Evolutionary conservation across 2,113 vertebrate genomes (phyloP).

Genomic region (Xiphophorus couchianus): DNA sequence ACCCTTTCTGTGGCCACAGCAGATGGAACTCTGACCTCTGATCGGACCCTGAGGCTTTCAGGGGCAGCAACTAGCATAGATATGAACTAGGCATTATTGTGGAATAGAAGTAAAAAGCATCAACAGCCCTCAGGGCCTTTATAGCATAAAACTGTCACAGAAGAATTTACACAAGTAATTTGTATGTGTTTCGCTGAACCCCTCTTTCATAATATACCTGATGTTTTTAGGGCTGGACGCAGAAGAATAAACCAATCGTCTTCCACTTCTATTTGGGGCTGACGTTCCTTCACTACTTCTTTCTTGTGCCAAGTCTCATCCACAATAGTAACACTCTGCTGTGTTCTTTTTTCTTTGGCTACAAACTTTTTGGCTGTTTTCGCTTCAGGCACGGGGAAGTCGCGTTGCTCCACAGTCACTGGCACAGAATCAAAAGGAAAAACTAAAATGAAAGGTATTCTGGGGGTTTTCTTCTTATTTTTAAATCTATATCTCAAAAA

Average conservation of each 20-base stretch:
- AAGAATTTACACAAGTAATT: background rate
- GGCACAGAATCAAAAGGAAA: constrained; percentile 21
- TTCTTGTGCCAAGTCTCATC: constrained; percentile 28
- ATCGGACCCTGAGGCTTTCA: constrained; percentile 29
- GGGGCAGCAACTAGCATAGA: constrained; percentile 42
- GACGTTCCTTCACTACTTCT: constrained; percentile 17
- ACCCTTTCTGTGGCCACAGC: constrained; percentile 21
- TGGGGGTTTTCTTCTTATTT: background rate
- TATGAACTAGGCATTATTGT: constrained; percentile 36
- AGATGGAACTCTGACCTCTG: constrained; percentile 31
- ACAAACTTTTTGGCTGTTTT: constrained; percentile 28
- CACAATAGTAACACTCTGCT: constrained; percentile 29
- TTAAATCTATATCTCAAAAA: background rate
- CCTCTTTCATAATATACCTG: constrained; percentile 57
- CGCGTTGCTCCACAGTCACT: constrained; percentile 30
- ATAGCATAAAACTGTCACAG: no score
- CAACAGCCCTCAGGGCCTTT: background rate
- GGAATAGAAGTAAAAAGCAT: background rate
- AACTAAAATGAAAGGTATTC: background rate
- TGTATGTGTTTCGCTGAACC: background rate
- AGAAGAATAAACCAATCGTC: constrained; percentile 68
- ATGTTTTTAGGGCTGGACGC: constrained; percentile 51
- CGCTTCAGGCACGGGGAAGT: constrained; percentile 30
- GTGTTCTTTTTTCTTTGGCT: constrained; percentile 34
- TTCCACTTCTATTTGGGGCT: constrained; percentile 50